These are phyloP conservation scores for Chaenogobius annularis DNA, from an alignment of 2,113 vertebrate genomes.

Conservation along the genomic window DNA sequence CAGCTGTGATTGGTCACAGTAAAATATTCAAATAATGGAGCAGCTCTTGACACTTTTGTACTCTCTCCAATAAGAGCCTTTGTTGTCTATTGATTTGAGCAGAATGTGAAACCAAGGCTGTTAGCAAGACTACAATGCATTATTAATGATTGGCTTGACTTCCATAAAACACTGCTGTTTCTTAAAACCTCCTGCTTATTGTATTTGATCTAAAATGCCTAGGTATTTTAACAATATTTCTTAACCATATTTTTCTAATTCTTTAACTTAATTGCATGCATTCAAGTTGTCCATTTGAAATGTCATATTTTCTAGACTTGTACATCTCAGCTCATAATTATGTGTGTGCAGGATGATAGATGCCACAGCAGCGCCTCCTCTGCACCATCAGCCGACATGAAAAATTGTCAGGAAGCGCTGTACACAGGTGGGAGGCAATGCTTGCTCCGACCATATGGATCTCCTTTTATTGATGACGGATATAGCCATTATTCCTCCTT, in stretches of 20 bases:
- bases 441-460: neutral
- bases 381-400: constrained; percentile 28
- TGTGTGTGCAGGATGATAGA: constrained; percentile 38
- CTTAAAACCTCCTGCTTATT: neutral
- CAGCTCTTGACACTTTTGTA: constrained; percentile 8
- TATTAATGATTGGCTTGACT: constrained; percentile 36
- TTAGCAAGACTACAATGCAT: constrained; percentile 24
- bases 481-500: neutral
- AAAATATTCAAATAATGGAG: neutral
- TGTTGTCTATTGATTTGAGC: constrained; percentile 45
- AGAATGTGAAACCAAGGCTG: constrained; percentile 33
- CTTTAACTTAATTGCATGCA: neutral
- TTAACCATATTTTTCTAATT: neutral
- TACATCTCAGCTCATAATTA: constrained; percentile 18
- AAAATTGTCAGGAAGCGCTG: constrained; percentile 25
- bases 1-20: neutral
- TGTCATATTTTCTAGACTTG: neutral
- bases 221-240: neutral
- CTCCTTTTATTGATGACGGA: neutral
- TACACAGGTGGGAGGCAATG: constrained; percentile 18
- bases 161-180: constrained; percentile 15
- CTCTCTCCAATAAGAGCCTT: constrained; percentile 21
- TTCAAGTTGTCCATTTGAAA: neutral
- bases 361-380: constrained; percentile 33
- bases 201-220: neutral